Conservation (phyloP, 1,140 invertebrate species). For the Cydia splendana region DNA sequence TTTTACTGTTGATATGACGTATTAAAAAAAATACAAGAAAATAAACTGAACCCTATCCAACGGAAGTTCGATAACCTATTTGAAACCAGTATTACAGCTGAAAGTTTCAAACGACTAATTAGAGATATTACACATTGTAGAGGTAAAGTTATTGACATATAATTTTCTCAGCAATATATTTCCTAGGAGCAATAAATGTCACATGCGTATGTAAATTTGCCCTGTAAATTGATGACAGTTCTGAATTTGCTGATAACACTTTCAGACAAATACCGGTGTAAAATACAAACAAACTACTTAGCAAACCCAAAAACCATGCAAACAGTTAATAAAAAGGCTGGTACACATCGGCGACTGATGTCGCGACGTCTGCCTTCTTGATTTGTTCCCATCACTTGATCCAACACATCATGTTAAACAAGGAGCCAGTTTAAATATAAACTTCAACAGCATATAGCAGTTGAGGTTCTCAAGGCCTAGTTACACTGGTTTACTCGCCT, state of each 20-base stretch:
- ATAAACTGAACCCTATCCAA: too few relatives aligned
- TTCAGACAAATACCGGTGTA: slow-evolving; percentile 4
- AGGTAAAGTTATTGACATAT: background rate
- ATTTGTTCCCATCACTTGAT: background rate
- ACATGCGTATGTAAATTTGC: background rate
- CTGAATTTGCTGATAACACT: slow-evolving; percentile 12
- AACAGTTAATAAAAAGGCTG: slow-evolving; percentile 34
- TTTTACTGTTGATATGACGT: too few relatives aligned
- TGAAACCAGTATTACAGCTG: background rate
- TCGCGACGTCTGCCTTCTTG: slow-evolving; percentile 36
- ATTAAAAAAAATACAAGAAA: too few relatives aligned
- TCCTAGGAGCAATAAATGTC: slow-evolving; percentile 18
- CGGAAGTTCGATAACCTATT: too few relatives aligned
- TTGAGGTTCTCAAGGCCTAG: background rate
- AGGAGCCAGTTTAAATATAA: background rate
- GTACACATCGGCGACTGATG: slow-evolving; percentile 45
- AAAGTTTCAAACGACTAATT: background rate
- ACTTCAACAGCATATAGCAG: background rate
- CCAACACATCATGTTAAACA: background rate
- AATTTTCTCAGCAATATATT: background rate
- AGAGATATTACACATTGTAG: too few relatives aligned
- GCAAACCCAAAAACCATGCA: slow-evolving; percentile 34
- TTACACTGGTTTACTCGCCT: background rate
- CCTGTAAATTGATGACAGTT: slow-evolving; percentile 13
- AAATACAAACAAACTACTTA: slow-evolving; percentile 34